Evolutionary conservation across 2,888 invertebrate species (phyloP), one percentile per base, ranked within the genome.

Genomic region (Drosophila imparisetae): DNA sequence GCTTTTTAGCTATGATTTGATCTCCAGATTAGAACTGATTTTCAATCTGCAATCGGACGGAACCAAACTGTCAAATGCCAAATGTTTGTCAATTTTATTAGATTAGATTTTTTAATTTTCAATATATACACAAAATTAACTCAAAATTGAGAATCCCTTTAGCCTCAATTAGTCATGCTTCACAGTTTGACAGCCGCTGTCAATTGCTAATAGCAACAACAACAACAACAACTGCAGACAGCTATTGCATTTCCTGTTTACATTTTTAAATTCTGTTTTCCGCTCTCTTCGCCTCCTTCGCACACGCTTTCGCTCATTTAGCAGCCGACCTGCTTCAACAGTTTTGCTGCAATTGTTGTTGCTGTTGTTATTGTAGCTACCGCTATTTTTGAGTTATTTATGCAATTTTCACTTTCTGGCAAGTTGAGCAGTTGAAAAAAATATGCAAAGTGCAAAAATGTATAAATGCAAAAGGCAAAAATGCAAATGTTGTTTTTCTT

Each of bases 341-440:
- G 54, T 53, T 58, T 60, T 50, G 55, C 40, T 59, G 48, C 52
- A 48, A 3, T 49, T 27, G 30, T 13, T 60, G 60, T 30, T 55
- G 27, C 18, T 68, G 27, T 48, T 57, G 15, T 30, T 64, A 48
- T 18, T 48, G 18, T 42, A 54, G 45, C 54, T 62, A 53, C 53
- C 54, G 58, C 59, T 64, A 30, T 58, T 58, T 72, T 70, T 66
- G 60, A 45, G 57, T 85, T 75, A 79, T 81, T 88, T 89, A 86
- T 88, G 88, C 90, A 88, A 90, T 88, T 88, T 90, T 90, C 90
- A 90, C 90, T 88, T 86, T 90, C 83, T 71, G 72, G 67, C 74
- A 72, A 45, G 54, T 67, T 67, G 67, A 65, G 55, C 54, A 49
- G 50, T n/a, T n/a, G 38, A 32, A 63, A 74, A 55, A 68, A 13